A percentile compares a stretch with the other conserved stretches of the same genome.
phyloP scores from a whole-genome alignment of 2,888 invertebrate genomes.

The Cantharis rufa region DNA sequence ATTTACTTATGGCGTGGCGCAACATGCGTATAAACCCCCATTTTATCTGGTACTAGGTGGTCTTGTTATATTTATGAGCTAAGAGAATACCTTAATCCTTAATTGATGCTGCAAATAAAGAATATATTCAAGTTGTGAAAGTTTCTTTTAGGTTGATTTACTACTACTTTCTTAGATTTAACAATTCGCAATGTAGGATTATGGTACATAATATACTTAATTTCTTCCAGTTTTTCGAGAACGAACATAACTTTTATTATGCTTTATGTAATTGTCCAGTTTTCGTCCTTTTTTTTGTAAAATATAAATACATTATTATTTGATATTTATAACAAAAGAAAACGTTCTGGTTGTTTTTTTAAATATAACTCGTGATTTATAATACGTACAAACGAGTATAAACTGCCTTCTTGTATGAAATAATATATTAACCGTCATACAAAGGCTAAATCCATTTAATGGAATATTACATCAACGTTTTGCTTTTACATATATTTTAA shows the following conservation, averaged over 20 bases:
- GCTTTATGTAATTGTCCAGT: not conserved
- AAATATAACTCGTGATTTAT: not conserved
- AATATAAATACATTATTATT: not conserved
- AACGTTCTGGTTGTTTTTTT: not conserved
- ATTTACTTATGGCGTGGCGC: slow-evolving; percentile 28
- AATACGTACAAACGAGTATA: not conserved
- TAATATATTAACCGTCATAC: not conserved
- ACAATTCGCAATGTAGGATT: not conserved
- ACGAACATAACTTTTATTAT: not conserved
- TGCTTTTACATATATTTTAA: not conserved
- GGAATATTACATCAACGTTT: not conserved
- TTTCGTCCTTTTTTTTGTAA: not conserved
- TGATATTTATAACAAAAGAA: not conserved
- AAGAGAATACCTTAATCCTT: not conserved
- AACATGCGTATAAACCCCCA: slow-evolving; percentile 25
- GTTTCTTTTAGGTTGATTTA: not conserved
- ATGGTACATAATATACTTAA: not conserved
- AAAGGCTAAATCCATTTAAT: not conserved
- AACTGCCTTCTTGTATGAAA: not conserved
- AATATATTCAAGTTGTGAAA: not conserved
- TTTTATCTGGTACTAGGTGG: slow-evolving; percentile 13
- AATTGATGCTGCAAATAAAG: not conserved
- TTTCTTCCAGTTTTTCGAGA: not conserved
- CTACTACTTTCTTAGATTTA: not conserved
- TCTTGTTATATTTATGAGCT: not conserved